These are phyloP conservation scores for Bibio marci DNA, from an alignment of 2,888 invertebrate genomes.

Conservation along the genomic window DNA sequence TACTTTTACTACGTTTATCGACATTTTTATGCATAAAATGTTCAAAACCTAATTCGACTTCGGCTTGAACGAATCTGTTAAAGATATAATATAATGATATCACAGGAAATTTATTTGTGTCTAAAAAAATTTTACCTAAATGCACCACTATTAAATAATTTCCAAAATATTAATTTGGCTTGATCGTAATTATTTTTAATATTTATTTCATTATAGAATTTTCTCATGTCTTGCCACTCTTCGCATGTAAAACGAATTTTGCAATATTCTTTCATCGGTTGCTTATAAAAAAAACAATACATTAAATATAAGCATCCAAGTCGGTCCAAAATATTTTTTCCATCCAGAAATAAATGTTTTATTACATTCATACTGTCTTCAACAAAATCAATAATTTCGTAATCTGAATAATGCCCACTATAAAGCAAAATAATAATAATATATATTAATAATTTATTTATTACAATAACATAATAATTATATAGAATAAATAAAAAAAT, in stretches of 20 bases:
- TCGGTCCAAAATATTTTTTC: neutral
- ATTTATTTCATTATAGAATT: conserved; percentile 6
- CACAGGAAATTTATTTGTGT: neutral
- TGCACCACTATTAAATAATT: conserved; percentile 8
- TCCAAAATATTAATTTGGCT: conserved; percentile 9
- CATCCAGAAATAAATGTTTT: conserved; percentile 5
- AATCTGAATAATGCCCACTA: conserved; percentile 1
- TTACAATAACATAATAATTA: neutral
- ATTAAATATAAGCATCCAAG: conserved; percentile 9
- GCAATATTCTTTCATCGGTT: conserved; percentile 8
- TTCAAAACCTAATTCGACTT: neutral
- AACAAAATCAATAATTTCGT: conserved; percentile 8
- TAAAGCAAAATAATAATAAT: neutral
- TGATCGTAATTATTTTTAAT: conserved; percentile 4
- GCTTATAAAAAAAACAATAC: conserved; percentile 11
- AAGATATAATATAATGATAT: neutral
- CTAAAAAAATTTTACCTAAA: conserved; percentile 4
- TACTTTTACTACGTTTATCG: neutral
- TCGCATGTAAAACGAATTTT: conserved; percentile 8
- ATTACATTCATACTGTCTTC: conserved; percentile 4
- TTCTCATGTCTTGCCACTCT: conserved; percentile 8
- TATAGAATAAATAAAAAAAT: neutral
- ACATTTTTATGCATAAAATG: neutral
- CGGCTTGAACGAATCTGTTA: neutral
- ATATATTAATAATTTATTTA: neutral